phyloP scores from a whole-genome alignment of 1,140 invertebrate genomes.

The Heliconius hermathena region DNA sequence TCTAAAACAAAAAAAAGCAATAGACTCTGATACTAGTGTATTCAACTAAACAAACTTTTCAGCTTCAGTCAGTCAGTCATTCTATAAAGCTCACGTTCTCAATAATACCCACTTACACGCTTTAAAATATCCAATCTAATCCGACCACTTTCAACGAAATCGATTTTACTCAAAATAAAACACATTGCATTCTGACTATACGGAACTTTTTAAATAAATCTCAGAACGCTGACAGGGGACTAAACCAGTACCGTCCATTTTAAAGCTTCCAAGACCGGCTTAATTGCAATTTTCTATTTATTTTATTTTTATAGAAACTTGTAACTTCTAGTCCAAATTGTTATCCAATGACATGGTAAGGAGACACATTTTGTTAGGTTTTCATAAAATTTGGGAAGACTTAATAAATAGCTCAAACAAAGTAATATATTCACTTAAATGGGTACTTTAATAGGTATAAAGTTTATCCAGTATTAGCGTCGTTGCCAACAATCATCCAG shows the following conservation, averaged over 20 bases:
- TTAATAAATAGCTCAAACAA: not conserved
- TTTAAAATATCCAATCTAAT: slow-evolving; percentile 6
- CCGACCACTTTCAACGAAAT: slow-evolving; percentile 41
- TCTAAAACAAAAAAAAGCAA: no score
- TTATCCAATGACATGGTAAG: not conserved
- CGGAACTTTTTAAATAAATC: slow-evolving; percentile 72
- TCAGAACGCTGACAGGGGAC: slow-evolving; percentile 60
- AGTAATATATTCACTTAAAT: not conserved
- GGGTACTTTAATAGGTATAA: slow-evolving; percentile 1
- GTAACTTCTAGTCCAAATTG: not conserved
- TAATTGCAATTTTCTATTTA: slow-evolving; percentile 29
- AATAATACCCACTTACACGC: not conserved
- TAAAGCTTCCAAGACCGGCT: slow-evolving; percentile 30
- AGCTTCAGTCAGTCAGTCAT: not conserved
- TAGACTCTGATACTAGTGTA: no score
- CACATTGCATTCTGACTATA: slow-evolving; percentile 39
- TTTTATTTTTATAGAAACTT: slow-evolving; percentile 15
- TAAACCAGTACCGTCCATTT: slow-evolving; percentile 49
- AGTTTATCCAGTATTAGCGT: slow-evolving; percentile 21
- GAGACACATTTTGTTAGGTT: not conserved
- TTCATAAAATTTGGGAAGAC: not conserved
- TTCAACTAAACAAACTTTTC: no score
- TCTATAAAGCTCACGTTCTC: not conserved
- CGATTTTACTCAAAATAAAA: slow-evolving; percentile 51
- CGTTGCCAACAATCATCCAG: slow-evolving; percentile 23